A percentile compares a stretch with the other conserved stretches of the same genome.
Conservation (phyloP, 2,888 invertebrate species). For the Dromius quadrimaculatus region DNA sequence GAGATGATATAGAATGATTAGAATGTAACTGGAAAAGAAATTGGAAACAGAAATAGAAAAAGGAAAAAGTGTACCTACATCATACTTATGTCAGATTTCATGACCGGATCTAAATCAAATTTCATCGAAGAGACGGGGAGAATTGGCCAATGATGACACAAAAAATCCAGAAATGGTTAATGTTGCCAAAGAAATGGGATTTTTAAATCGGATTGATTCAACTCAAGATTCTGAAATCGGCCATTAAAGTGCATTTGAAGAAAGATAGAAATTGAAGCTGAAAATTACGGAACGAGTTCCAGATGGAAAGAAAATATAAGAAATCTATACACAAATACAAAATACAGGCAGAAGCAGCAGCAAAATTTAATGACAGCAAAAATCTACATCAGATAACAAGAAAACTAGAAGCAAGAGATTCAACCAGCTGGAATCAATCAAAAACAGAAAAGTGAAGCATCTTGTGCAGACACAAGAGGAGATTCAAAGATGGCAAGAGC, state of each 20-base stretch:
- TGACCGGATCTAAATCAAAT: too few species aligned
- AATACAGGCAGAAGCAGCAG: slow-evolving; percentile 3
- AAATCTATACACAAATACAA: not conserved
- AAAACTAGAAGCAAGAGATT: slow-evolving; percentile 5
- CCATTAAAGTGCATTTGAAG: not conserved
- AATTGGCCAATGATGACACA: too few species aligned
- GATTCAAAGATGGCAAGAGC: slow-evolving; percentile 10
- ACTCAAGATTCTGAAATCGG: too few species aligned
- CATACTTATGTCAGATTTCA: too few species aligned
- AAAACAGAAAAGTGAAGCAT: not conserved
- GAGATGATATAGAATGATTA: not conserved
- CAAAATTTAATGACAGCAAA: slow-evolving; percentile 9
- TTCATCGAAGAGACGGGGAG: too few species aligned
- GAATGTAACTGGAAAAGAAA: slow-evolving; percentile 8
- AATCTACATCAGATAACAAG: not conserved
- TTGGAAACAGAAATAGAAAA: slow-evolving; percentile 10
- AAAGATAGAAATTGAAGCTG: slow-evolving; percentile 18
- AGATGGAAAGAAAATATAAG: not conserved
- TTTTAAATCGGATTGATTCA: too few species aligned
- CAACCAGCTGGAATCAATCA: slow-evolving; percentile 4
- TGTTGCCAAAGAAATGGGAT: too few species aligned
- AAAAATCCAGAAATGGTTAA: too few species aligned
- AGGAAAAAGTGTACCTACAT: slow-evolving; percentile 16
- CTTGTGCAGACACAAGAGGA: not conserved
- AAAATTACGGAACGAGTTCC: not conserved